Evolutionary conservation across 2,888 invertebrate genomes (phyloP), one percentile per base, ranked within the genome.

Genomic region (Malachius bipustulatus): DNA sequence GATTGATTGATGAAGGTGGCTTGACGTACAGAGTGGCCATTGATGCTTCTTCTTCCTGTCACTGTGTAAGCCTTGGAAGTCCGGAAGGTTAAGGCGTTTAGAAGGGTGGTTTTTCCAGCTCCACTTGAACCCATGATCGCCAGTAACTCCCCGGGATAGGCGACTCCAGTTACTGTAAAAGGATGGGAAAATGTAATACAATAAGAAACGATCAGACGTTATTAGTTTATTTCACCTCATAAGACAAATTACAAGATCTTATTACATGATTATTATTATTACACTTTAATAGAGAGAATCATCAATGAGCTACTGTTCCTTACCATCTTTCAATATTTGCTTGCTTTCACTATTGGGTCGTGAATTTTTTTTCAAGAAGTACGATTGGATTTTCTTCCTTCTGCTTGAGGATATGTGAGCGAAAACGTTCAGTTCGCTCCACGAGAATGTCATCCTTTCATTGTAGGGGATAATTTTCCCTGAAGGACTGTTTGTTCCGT

Each of bases 71-170:
- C 77, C 15, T 71, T 66, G 0, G 75, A 68, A n/a, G 82, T 78
- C 14, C 87, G 73, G 59, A 82, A 84, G 4, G 89, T 90, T 42
- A 96, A 60, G 0, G 88, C 77, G 61, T 96, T 94, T 37, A 96
- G 66, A 2, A 96, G 71, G 0, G 93, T 94, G 0, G 94, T 93
- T 66, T 96, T 96, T 2, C 94, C 94, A 0, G 93, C 89, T 0
- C 94, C 94, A 15, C 84, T 85, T 1, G 85, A 81, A 1, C 90
- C 90, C 76, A 91, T 77, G 30, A 90, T 80, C 2, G 89, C 88
- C 30, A 90, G 64, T 15, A 90, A 62, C 56, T 90, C 88, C 0
- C 89, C 89, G 0, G 89, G 84, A 55, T 79, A 75, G 0, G 89
- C 89, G 2, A 81, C 73, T 1, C 90, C 90, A 45, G 72, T 80